Conservation (phyloP, 1,140 invertebrate species). For the Vanessa atalanta region DNA sequence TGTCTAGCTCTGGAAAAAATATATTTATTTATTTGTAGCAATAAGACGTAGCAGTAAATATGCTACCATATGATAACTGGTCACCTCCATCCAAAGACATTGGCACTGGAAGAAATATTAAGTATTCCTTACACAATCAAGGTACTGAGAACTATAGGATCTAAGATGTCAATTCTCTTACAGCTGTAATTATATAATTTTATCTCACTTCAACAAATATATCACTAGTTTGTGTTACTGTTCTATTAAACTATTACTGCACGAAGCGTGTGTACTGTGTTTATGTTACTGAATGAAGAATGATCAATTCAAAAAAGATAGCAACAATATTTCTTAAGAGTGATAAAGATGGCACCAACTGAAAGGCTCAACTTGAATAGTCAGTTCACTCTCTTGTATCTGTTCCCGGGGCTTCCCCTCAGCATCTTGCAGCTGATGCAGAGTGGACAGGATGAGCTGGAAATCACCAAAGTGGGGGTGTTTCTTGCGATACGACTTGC, state of each 20-base stretch:
- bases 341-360: conserved; percentile 28
- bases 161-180: too few relatives aligned
- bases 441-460: conserved; percentile 49
- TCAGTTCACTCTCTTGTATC: conserved; percentile 45
- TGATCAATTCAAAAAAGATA: background rate
- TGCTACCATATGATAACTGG: too few relatives aligned
- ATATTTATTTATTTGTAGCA: background rate
- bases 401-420: conserved; percentile 36
- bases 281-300: background rate
- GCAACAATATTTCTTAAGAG: background rate
- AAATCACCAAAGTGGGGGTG: conserved; percentile 64
- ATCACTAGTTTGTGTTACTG: too few relatives aligned
- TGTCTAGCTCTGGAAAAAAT: conserved; percentile 20
- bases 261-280: too few relatives aligned
- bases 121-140: too few relatives aligned
- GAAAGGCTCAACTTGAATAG: background rate
- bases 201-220: too few relatives aligned
- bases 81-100: too few relatives aligned
- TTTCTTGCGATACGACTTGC: conserved; percentile 44
- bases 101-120: too few relatives aligned
- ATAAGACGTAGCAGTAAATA: too few relatives aligned
- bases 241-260: too few relatives aligned
- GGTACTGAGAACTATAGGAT: too few relatives aligned
- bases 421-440: conserved; percentile 48
- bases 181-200: too few relatives aligned